Conservation (phyloP, 2,888 invertebrate genomes). For the Julus scanicus region DNA sequence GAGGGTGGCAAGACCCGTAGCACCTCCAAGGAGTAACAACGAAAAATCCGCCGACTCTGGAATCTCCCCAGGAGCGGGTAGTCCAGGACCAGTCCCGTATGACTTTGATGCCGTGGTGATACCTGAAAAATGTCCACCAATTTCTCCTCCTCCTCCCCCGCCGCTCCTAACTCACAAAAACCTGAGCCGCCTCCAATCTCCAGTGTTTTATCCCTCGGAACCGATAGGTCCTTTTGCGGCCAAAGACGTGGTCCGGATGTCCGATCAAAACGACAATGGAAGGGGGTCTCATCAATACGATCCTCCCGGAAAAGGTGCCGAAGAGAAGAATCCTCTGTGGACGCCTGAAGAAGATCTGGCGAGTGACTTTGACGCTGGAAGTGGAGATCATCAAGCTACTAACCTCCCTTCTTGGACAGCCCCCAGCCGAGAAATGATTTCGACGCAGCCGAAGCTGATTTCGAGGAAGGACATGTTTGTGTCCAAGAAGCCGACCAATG, state of each 20-base stretch:
- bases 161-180: neutral
- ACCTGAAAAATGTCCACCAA: conserved; percentile 56
- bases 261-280: conserved; percentile 60
- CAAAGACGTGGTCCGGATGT: conserved; percentile 61
- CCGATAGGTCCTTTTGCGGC: conserved; percentile 61
- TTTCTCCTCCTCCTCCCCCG: neutral
- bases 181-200: conserved; percentile 59
- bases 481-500: neutral
- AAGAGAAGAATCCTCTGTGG: conserved; percentile 71
- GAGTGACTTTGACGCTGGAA: conserved; percentile 80
- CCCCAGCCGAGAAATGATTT: conserved; percentile 71
- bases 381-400: conserved; percentile 59
- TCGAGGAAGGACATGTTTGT: conserved; percentile 61
- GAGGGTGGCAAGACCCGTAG: conserved; percentile 62
- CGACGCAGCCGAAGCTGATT: conserved; percentile 61
- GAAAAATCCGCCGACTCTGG: conserved; percentile 87
- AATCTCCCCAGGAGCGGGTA: conserved; percentile 80
- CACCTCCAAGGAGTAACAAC: conserved; percentile 64
- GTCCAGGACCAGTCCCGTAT: conserved; percentile 66
- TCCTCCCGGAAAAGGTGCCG: neutral
- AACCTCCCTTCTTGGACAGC: neutral
- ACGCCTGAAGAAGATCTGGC: conserved; percentile 88
- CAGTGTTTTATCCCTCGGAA: conserved; percentile 58
- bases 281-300: neutral
- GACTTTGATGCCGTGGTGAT: conserved; percentile 55